Base-by-base conservation (phyloP, 2,113 vertebrate species). In the Nyctibius bracteatus region DNA sequence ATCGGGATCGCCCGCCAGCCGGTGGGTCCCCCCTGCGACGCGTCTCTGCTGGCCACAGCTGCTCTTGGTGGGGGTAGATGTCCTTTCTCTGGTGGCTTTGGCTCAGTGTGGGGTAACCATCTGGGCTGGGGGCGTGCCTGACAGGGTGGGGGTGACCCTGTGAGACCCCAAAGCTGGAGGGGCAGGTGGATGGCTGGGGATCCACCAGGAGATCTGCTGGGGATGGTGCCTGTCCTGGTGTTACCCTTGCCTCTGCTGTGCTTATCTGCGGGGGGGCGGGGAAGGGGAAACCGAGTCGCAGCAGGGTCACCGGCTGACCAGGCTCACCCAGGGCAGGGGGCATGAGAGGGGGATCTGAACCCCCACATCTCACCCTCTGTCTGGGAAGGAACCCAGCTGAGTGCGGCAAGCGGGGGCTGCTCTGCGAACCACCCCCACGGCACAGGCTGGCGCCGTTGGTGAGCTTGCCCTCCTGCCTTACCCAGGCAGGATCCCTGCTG, bases 241-340 rank as follows among this genome's bases (percentile, higher is more conserved):
- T 77, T 71, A 15, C 35, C 6, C 30, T 93, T 0, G 2, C 33
- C 54, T 80, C 49, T 4, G 3, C 49, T 49, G 13, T 70, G 91
- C 41, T 85, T 90, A 6, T 68, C 52, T 4, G 3, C 0, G 2
- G 21, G 14, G 30, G 22, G 31, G 55, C 58, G 41, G 65, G 59
- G 59, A 84, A 63, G 21, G 71, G 52, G 31, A 73, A 86, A 6
- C 18, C 49, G 85, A 49, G 39, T 82, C 8, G 1, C 28, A 46
- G 28, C 4, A 25, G n/a, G 10, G 7, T 77, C 1, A 0, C 19
- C 0, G 0, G 24, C 30, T 79, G 52, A 35, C n/a, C 31, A 55
- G 51, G 39, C 47, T 78, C 1, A 1, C 41, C 6, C 30, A 72
- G 31, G 51, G 19, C 39, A 41, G 39, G 23, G 33, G 24, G 14